Evolutionary conservation across 2,113 vertebrate genomes (phyloP), one percentile per base, ranked within the genome.

Genomic region (Chrysemys picta): DNA sequence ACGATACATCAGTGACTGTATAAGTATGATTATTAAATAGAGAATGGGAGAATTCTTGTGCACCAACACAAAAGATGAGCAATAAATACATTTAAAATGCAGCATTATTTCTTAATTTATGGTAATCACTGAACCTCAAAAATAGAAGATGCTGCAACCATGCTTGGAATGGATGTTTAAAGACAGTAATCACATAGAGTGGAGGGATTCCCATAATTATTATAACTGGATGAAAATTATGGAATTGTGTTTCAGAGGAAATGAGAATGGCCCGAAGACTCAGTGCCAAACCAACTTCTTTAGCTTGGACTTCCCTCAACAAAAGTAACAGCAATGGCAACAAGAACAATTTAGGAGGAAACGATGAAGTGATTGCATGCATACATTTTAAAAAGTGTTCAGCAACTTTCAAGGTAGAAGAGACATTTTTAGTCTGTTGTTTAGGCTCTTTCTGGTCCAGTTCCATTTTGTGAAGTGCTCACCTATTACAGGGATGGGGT

Each of bases 81-180:
- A 85, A 87, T 96, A 24, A 95, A n/a, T 93, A 57, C 92, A 85
- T 87, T 96, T 57, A 22, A 89, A 78, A 47, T 91, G 85, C 69
- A 87, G 65, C 85, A 89, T 92, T 95, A 89, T 93, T 76, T 82
- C 13, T 17, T 82, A 54, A 92, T 95, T 92, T 76, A 45, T 79
- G 88, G 50, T 95, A 91, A 91, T 89, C 91, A 94, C 95, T 97
- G 91, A 89, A 93, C 95, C 96, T 93, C 47, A 83, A 90, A 92
- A 95, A 92, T 81, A 92, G 92, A 91, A 91, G 96, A 95, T 94
- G 88, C 88, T 93, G 59, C 81, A 93, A 95, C 95, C 93, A 81
- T 94, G 85, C 91, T 96, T 93, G 90, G 96, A 96, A 97, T 97
- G 96, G 95, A 95, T 95, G 89, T 95, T 84, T 96, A 92, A 85